phyloP scores from a whole-genome alignment of 2,888 invertebrate genomes.

The Eudemis profundana region DNA sequence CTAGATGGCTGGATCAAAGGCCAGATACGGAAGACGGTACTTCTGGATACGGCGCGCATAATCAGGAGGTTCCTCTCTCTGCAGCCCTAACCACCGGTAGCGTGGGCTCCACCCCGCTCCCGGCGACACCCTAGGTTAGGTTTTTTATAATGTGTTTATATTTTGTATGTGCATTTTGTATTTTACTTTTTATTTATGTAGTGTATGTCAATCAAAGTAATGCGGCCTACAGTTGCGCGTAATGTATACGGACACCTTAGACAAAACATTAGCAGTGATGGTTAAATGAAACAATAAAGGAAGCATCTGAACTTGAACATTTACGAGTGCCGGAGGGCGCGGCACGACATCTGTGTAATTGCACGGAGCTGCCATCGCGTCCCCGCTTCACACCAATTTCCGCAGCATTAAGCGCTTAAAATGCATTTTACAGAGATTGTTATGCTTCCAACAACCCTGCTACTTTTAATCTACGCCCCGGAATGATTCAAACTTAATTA shows the following conservation, averaged over 20 bases:
- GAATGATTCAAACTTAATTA: slow-evolving; percentile 54
- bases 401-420: slow-evolving; percentile 76
- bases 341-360: slow-evolving; percentile 77
- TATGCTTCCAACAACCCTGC: slow-evolving; percentile 66
- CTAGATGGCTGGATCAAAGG: too few species aligned
- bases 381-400: slow-evolving; percentile 74
- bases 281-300: slow-evolving; percentile 48
- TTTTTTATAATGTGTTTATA: too few species aligned
- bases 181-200: too few species aligned
- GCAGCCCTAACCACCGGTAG: too few species aligned
- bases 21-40: too few species aligned
- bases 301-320: slow-evolving; percentile 59
- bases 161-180: too few species aligned
- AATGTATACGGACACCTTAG: slow-evolving; percentile 6
- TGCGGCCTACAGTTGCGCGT: not conserved
- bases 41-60: too few species aligned
- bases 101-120: too few species aligned
- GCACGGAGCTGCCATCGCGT: slow-evolving; percentile 67
- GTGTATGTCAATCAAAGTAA: too few species aligned
- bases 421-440: slow-evolving; percentile 78
- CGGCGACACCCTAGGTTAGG: too few species aligned
- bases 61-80: too few species aligned
- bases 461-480: slow-evolving; percentile 62
- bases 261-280: slow-evolving; percentile 33
- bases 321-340: slow-evolving; percentile 48